Percentiles rank a stretch among this genome's conserved stretches.
Evolutionary conservation across 2,888 invertebrate species (phyloP).

Genomic region (Calliopum simillimum): DNA sequence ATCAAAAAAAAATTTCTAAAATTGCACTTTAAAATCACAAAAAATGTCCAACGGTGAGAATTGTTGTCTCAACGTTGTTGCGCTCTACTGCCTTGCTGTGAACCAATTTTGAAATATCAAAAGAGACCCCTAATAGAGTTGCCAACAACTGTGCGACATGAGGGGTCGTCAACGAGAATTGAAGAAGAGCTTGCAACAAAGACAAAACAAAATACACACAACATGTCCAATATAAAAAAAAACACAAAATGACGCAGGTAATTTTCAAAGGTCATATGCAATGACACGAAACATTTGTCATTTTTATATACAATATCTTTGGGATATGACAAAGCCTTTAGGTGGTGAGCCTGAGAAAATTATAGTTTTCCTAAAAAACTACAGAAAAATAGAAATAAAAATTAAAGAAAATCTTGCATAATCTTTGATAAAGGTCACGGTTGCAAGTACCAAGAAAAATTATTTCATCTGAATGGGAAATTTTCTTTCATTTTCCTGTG

Average conservation of each 20-base stretch:
- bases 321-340: constrained; percentile 32
- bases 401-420: constrained; percentile 21
- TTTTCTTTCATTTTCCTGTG: too few species aligned
- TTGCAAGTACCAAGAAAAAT: constrained; percentile 3
- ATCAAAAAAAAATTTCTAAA: too few species aligned
- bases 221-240: neutral
- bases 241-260: neutral
- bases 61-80: too few species aligned
- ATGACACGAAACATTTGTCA: constrained; percentile 60
- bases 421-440: constrained; percentile 59
- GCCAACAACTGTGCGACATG: constrained; percentile 8
- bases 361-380: constrained; percentile 48
- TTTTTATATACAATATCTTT: constrained; percentile 46
- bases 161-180: neutral
- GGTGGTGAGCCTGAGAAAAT: constrained; percentile 51
- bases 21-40: too few species aligned
- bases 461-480: neutral
- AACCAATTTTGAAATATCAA: neutral
- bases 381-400: neutral
- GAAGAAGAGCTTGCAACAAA: too few species aligned
- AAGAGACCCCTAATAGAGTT: constrained; percentile 17
- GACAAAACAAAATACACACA: too few species aligned
- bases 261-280: constrained; percentile 47
- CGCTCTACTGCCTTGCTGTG: too few species aligned
- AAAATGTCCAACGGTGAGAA: too few species aligned